phyloP scores from a whole-genome alignment of 2,888 invertebrate species.

The Apodemia mormo region DNA sequence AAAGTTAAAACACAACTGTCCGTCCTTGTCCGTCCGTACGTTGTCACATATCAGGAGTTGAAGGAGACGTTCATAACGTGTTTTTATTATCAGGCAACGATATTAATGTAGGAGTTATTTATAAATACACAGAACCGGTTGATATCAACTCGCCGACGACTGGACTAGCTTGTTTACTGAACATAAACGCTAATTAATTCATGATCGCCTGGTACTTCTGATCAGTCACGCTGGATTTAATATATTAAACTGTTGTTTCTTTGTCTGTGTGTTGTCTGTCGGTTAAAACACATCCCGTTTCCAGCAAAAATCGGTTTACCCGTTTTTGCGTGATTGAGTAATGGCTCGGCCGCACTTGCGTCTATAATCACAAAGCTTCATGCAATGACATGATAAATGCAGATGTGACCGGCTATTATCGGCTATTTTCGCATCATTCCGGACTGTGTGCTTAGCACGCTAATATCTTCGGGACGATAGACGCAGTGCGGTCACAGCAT shows the following conservation, averaged over 20 bases:
- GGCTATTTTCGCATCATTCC: too few species aligned
- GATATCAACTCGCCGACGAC: neutral
- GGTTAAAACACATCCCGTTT: too few species aligned
- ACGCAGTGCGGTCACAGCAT: too few species aligned
- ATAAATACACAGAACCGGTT: neutral
- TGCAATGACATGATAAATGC: too few species aligned
- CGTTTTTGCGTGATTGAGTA: too few species aligned
- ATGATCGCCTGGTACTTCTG: constrained; percentile 9
- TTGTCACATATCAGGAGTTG: constrained; percentile 6
- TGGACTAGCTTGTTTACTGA: neutral
- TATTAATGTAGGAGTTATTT: constrained; percentile 10
- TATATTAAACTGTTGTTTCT: neutral
- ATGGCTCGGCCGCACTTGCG: too few species aligned
- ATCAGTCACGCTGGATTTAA: neutral
- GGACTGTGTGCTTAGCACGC: too few species aligned
- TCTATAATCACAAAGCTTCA: too few species aligned
- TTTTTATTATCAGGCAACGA: constrained; percentile 11
- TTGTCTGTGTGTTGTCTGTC: neutral
- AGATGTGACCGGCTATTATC: too few species aligned
- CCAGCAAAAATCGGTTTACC: too few species aligned
- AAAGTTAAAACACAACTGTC: neutral
- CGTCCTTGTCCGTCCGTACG: constrained; percentile 1
- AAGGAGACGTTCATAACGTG: constrained; percentile 4
- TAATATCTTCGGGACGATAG: too few species aligned
- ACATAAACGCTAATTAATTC: neutral